These are phyloP conservation scores for Solea solea DNA, from an alignment of 2,113 vertebrate genomes.

Conservation along the genomic window DNA sequence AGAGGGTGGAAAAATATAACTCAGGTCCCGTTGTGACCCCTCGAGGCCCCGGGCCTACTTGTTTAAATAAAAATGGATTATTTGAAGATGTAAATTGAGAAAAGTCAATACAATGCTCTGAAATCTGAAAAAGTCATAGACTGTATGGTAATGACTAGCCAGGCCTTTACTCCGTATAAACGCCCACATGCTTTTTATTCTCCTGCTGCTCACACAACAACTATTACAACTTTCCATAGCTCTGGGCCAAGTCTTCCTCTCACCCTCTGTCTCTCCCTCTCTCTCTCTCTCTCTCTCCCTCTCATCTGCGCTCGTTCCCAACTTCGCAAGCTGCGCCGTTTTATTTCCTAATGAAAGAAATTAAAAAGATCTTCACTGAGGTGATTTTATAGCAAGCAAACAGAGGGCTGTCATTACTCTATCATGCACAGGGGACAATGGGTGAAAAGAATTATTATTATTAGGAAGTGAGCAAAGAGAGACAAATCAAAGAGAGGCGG, in stretches of 20 bases:
- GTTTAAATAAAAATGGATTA: too few relatives aligned
- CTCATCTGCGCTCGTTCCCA: constrained; percentile 51
- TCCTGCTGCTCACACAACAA: constrained; percentile 62
- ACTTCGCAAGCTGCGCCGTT: constrained; percentile 41
- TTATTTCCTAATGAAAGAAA: constrained; percentile 67
- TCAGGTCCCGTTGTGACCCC: too few relatives aligned
- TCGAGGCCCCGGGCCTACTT: too few relatives aligned
- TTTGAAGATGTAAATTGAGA: not conserved
- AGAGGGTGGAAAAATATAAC: too few relatives aligned
- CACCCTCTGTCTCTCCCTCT: constrained; percentile 20
- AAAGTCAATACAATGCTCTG: constrained; percentile 36
- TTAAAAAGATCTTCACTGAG: constrained; percentile 60
- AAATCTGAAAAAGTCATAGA: constrained; percentile 45
- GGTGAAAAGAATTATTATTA: constrained; percentile 43
- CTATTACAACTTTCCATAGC: constrained; percentile 72
- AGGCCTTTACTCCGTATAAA: constrained; percentile 64
- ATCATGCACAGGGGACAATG: constrained; percentile 32
- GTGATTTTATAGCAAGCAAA: constrained; percentile 38
- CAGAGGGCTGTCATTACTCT: constrained; percentile 34
- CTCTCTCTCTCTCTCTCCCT: constrained; percentile 42
- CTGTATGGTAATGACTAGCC: constrained; percentile 60
- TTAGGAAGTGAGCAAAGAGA: constrained; percentile 44
- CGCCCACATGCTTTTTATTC: constrained; percentile 58
- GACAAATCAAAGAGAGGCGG: constrained; percentile 54
- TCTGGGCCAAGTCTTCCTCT: constrained; percentile 55